Conservation (phyloP, 2,888 invertebrate genomes). For the Helleia helle region DNA sequence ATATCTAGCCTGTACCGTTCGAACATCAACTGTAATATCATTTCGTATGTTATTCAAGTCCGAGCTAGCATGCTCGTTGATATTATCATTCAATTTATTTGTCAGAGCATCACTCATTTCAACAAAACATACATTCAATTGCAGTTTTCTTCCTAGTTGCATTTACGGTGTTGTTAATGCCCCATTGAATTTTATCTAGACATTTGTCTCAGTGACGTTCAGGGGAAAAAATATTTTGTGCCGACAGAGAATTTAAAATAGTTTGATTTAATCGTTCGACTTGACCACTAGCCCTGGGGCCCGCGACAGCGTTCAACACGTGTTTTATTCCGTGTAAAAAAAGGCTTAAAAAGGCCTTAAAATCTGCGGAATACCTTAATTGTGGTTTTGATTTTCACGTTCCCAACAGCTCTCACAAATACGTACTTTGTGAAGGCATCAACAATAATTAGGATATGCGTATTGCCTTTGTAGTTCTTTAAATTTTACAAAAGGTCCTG, state of each 20-base stretch:
- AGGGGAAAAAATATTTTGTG: too few relatives aligned
- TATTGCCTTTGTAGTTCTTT: too few relatives aligned
- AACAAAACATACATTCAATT: conserved; percentile 2
- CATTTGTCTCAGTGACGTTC: conserved; percentile 12
- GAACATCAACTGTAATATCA: too few relatives aligned
- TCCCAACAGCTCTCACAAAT: too few relatives aligned
- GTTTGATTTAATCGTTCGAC: conserved; percentile 20
- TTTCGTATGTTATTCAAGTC: too few relatives aligned
- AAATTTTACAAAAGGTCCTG: too few relatives aligned
- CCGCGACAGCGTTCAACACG: conserved; percentile 20
- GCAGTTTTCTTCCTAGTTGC: conserved; percentile 10
- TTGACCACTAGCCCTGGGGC: conserved; percentile 24
- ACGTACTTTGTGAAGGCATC: too few relatives aligned
- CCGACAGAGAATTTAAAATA: conserved; percentile 12
- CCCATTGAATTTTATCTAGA: conserved; percentile 12
- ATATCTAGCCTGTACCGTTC: too few relatives aligned
- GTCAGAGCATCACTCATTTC: not conserved
- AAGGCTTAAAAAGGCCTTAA: too few relatives aligned
- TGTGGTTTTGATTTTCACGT: too few relatives aligned
- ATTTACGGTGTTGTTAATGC: conserved; percentile 14
- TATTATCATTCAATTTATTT: conserved; percentile 9
- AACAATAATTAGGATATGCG: too few relatives aligned
- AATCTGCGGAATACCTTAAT: too few relatives aligned
- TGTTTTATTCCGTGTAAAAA: conserved; percentile 18
- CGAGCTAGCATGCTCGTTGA: conserved; percentile 13